Evolutionary conservation across 2,113 vertebrate species (phyloP).

Genomic region (Rhagologus leucostigma): DNA sequence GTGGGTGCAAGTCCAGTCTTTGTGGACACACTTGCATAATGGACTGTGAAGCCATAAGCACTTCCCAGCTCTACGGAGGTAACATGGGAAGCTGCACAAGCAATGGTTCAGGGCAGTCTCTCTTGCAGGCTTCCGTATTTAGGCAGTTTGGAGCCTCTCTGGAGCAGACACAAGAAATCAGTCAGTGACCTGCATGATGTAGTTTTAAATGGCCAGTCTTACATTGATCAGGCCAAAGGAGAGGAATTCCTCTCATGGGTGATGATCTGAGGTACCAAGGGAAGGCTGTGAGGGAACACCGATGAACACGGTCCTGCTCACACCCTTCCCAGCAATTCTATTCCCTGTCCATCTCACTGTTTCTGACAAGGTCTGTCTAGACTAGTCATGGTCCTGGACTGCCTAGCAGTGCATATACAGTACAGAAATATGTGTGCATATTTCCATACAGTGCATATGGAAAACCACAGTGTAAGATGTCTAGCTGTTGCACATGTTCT

Average conservation of each 20-base stretch:
- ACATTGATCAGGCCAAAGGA: background rate
- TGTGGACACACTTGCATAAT: background rate
- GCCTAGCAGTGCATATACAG: background rate
- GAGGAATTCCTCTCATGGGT: background rate
- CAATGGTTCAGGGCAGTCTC: background rate
- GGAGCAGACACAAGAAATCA: background rate
- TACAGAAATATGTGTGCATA: no score
- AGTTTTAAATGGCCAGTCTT: background rate
- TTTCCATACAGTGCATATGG: no score
- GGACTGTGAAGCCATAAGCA: background rate
- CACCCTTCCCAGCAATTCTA: background rate
- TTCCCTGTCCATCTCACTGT: background rate
- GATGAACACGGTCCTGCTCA: background rate
- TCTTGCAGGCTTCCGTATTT: background rate
- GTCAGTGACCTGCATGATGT: no score
- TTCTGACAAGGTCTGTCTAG: background rate
- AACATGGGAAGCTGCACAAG: background rate
- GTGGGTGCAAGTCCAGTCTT: background rate
- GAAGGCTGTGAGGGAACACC: background rate
- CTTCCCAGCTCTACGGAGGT: background rate
- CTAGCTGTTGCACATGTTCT: background rate
- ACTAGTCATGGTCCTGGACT: background rate
- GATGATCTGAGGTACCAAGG: background rate
- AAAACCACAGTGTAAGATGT: background rate
- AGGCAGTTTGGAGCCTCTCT: background rate